phyloP scores from a whole-genome alignment of 2,113 vertebrate species.

The Enhydra lutris region DNA sequence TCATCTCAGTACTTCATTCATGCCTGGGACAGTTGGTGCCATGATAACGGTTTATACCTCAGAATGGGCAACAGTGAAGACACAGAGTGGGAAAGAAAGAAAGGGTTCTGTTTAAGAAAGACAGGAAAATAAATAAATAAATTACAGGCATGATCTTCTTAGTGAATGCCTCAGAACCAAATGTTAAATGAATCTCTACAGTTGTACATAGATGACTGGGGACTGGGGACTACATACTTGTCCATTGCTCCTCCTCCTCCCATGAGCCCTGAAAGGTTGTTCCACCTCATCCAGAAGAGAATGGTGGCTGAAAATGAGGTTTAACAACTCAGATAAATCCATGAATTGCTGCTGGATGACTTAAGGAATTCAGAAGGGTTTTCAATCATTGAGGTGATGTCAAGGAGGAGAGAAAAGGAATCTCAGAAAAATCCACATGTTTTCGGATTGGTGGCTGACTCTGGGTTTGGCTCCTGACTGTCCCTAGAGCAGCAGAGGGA shows the following conservation, averaged over 20 bases:
- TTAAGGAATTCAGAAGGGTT: not conserved
- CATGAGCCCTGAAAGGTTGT: not conserved
- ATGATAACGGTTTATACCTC: not conserved
- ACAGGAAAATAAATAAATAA: not conserved
- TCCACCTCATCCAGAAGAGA: not conserved
- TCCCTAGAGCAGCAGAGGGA: not conserved
- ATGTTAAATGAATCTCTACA: not conserved
- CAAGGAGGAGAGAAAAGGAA: not conserved
- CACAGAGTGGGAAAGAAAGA: not conserved
- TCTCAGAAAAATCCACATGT: not conserved
- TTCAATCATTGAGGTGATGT: not conserved
- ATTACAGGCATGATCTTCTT: not conserved
- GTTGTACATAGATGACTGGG: rapidly evolving
- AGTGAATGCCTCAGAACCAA: not conserved
- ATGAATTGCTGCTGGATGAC: not conserved
- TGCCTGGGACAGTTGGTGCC: not conserved
- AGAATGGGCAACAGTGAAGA: not conserved
- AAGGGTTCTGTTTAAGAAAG: not conserved
- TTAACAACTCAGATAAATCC: not conserved
- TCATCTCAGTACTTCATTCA: not conserved
- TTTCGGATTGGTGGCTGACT: not conserved
- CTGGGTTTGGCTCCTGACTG: not conserved
- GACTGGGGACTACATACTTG: not conserved
- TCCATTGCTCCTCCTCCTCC: not conserved
- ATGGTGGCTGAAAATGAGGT: not conserved